Percentiles rank a stretch among this genome's conserved stretches.
These are phyloP conservation scores for Laticauda colubrina DNA, from an alignment of 2,113 vertebrate genomes.

Conservation along the genomic window DNA sequence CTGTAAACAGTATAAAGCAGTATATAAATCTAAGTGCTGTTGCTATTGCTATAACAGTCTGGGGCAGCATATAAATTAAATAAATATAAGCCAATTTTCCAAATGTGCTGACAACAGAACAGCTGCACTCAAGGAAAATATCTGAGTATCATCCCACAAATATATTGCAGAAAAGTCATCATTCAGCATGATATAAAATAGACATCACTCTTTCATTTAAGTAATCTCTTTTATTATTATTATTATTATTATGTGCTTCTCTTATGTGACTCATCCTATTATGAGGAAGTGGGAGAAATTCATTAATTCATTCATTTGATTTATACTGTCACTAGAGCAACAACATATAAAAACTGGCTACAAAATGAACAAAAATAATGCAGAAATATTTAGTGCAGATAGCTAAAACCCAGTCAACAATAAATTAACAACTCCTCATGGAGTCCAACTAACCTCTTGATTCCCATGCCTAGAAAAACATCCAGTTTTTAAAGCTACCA, in stretches of 20 bases:
- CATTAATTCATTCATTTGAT: neutral
- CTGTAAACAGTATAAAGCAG: no score
- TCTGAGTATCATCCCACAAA: neutral
- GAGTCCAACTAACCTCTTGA: neutral
- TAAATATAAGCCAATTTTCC: neutral
- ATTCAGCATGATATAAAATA: neutral
- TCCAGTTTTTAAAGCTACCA: neutral
- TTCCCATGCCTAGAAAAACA: neutral
- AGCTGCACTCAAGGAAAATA: neutral
- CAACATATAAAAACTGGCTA: neutral
- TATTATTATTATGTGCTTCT: neutral
- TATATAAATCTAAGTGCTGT: no score
- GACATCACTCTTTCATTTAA: neutral
- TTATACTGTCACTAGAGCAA: neutral
- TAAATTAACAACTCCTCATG: neutral
- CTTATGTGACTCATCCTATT: neutral
- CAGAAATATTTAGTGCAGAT: neutral
- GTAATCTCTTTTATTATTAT: neutral
- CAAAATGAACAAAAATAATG: neutral
- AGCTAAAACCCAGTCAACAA: neutral
- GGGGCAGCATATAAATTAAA: neutral
- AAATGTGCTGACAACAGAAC: neutral
- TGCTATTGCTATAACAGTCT: neutral
- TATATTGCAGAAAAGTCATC: neutral
- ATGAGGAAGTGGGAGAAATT: neutral